Conservation (phyloP, 2,797 vertebrate species). For the Picus viridis region DNA sequence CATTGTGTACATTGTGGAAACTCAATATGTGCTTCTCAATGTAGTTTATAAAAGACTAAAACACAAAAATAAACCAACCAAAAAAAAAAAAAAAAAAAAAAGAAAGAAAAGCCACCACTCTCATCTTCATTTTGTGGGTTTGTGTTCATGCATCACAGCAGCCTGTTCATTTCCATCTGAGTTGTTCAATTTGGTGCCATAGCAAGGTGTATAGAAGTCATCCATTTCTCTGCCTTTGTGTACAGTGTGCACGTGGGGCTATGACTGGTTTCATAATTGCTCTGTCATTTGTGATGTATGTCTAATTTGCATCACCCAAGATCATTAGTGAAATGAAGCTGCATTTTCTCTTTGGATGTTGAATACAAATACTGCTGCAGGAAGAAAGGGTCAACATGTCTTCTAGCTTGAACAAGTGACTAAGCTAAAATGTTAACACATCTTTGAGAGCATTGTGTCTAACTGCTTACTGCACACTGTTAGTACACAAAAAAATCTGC, state of each 20-base stretch:
- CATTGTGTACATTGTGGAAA: accelerated
- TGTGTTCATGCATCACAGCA: not conserved
- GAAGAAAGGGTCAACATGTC: not conserved
- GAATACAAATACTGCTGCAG: not conserved
- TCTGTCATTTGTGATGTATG: not conserved
- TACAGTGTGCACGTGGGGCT: not conserved
- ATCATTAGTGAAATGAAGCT: not conserved
- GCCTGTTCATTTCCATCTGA: not conserved
- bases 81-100: not conserved
- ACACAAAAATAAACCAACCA: not conserved
- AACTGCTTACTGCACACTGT: not conserved
- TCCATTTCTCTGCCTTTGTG: not conserved
- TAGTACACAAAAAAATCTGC: not conserved
- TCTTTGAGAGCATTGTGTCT: accelerated
- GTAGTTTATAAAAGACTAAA: not conserved
- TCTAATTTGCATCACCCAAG: not conserved
- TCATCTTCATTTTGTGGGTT: not conserved
- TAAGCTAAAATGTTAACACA: not conserved
- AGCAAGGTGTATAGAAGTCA: accelerated
- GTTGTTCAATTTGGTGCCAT: not conserved
- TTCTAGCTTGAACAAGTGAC: not conserved
- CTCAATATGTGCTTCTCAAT: not conserved
- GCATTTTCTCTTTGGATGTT: not conserved
- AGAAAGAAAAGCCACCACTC: accelerated
- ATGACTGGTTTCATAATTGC: not conserved